These are phyloP conservation scores for Aurelia sp. DNA, from an alignment of 30 jellyfish, hydroid and myxozoan genomes.

Conservation along the genomic window DNA sequence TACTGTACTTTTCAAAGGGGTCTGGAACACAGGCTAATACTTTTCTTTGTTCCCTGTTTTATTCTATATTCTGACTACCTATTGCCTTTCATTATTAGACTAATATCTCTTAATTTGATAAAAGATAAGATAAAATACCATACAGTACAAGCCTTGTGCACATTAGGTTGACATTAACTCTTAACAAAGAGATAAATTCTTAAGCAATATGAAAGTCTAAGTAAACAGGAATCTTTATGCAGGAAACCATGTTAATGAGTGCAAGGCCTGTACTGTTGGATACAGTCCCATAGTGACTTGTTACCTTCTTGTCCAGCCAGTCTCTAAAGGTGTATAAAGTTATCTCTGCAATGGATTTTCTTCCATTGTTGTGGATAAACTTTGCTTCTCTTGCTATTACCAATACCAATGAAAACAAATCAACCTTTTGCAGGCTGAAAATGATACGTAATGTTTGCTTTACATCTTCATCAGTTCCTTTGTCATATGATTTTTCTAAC, in stretches of 20 bases:
- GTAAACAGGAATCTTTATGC: too few relatives aligned
- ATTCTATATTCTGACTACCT: too few relatives aligned
- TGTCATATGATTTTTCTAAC: constrained; percentile 12
- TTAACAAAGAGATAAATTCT: not conserved
- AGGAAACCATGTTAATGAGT: not conserved
- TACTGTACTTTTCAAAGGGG: too few relatives aligned
- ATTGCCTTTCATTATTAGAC: too few relatives aligned
- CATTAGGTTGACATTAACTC: not conserved
- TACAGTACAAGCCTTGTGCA: too few relatives aligned
- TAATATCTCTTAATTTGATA: too few relatives aligned
- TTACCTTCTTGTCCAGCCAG: constrained; percentile 54
- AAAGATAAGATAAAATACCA: too few relatives aligned
- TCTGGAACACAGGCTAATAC: too few relatives aligned
- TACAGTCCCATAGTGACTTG: not conserved
- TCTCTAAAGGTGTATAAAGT: constrained; percentile 24
- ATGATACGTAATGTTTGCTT: not conserved
- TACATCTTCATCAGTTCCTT: constrained; percentile 24
- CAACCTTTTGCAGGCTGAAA: constrained; percentile 6
- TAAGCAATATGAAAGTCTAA: too few relatives aligned
- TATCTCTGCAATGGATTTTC: constrained; percentile 51
- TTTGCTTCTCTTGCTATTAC: constrained; percentile 28
- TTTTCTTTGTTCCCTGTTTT: too few relatives aligned
- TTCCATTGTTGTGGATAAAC: not conserved
- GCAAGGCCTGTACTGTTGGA: not conserved
- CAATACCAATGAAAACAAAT: constrained; percentile 30